A percentile compares a stretch with the other conserved stretches of the same genome.
These are phyloP conservation scores for Tiliacea aurago DNA, from an alignment of 2,888 invertebrate species.

Conservation along the genomic window DNA sequence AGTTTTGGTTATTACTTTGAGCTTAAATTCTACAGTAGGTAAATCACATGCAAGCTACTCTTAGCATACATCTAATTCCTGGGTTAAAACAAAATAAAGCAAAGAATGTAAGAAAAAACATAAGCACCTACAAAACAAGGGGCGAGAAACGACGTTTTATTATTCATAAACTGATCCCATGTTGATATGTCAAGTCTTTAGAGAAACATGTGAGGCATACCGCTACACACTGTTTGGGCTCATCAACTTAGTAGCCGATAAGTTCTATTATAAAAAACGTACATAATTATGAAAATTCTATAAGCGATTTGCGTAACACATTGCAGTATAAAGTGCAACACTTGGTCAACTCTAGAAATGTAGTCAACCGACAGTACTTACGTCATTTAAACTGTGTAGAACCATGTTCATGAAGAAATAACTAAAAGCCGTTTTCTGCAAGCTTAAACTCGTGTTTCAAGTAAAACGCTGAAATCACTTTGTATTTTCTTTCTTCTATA, in stretches of 20 bases:
- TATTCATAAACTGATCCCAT: conserved; percentile 83
- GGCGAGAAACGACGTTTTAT: neutral
- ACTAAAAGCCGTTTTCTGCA: neutral
- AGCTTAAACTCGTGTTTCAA: neutral
- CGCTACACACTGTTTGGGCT: neutral
- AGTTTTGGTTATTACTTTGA: conserved; percentile 13
- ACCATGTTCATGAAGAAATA: conserved; percentile 3
- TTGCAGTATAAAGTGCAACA: conserved; percentile 50
- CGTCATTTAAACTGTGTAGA: neutral
- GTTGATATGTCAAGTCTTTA: conserved; percentile 10
- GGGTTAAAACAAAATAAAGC: conserved; percentile 29
- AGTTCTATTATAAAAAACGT: conserved; percentile 32
- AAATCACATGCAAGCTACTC: conserved; percentile 49
- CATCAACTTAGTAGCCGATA: neutral
- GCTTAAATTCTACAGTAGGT: conserved; percentile 38
- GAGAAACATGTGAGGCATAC: neutral
- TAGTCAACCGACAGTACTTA: conserved; percentile 1
- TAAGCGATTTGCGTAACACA: conserved; percentile 16
- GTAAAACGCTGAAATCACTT: neutral
- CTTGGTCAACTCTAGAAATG: conserved; percentile 26
- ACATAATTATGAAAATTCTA: conserved; percentile 1
- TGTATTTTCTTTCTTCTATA: neutral
- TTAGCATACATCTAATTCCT: conserved; percentile 30
- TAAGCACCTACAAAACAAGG: conserved; percentile 25
- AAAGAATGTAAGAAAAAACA: conserved; percentile 23